phyloP scores from a whole-genome alignment of 2,113 vertebrate species.

The Thamnaconus septentrionalis region DNA sequence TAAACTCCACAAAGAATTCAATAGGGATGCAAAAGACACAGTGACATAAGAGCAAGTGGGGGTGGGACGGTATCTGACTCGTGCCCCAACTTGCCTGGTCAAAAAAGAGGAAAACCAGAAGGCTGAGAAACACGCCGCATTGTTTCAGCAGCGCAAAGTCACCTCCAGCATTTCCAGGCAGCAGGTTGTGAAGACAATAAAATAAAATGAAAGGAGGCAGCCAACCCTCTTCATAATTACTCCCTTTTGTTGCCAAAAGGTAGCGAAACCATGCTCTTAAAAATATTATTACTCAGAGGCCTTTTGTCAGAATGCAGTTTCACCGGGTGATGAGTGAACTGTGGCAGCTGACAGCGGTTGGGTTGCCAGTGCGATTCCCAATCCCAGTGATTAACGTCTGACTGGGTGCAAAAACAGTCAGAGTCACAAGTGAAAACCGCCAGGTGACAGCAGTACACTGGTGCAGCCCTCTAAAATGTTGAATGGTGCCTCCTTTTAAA shows the following conservation, averaged over 20 bases:
- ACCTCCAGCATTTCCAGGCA: slow-evolving; percentile 33
- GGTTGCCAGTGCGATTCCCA: slow-evolving; percentile 22
- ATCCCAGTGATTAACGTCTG: slow-evolving; percentile 1
- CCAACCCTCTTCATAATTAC: slow-evolving; percentile 21
- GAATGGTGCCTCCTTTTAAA: too few relatives aligned
- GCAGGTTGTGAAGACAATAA: slow-evolving; percentile 33
- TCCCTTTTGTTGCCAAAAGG: slow-evolving; percentile 1
- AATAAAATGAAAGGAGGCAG: too few relatives aligned
- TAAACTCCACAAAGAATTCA: slow-evolving; percentile 15
- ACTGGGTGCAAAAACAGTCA: too few relatives aligned
- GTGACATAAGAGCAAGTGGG: slow-evolving; percentile 23
- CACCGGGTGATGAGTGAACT: slow-evolving; percentile 32
- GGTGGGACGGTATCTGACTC: slow-evolving; percentile 47
- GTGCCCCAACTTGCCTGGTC: slow-evolving; percentile 59
- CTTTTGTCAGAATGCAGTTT: slow-evolving; percentile 12
- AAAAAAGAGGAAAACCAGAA: too few relatives aligned
- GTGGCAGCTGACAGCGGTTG: slow-evolving; percentile 6
- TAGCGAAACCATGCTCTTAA: slow-evolving; percentile 15
- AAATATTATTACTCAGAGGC: slow-evolving; percentile 23
- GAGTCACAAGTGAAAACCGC: too few relatives aligned
- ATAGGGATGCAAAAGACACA: slow-evolving; percentile 24
- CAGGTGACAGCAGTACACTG: too few relatives aligned
- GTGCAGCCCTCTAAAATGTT: too few relatives aligned
- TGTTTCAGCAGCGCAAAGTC: slow-evolving; percentile 40
- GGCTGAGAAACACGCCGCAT: background rate